A percentile compares a stretch with the other conserved stretches of the same genome.
These are phyloP conservation scores for Xylophagus ater DNA, from an alignment of 2,888 invertebrate species.

Conservation along the genomic window DNA sequence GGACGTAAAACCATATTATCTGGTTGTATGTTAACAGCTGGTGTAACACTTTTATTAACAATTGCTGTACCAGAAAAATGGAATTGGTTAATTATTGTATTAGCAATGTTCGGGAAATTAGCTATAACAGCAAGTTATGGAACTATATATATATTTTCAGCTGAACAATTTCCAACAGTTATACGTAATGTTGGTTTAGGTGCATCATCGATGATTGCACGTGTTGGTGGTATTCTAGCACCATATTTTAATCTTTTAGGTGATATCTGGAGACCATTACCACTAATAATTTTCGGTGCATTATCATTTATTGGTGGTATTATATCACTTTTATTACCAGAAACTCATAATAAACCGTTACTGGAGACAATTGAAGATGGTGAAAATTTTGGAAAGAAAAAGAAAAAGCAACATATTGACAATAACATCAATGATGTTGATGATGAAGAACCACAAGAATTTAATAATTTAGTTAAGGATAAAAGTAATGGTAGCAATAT, in stretches of 20 bases:
- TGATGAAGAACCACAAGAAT: conserved; percentile 2
- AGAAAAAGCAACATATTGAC: conserved; percentile 1
- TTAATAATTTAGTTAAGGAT: no score
- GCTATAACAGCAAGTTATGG: conserved; percentile 64
- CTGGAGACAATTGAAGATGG: conserved; percentile 75
- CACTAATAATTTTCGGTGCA: conserved; percentile 61
- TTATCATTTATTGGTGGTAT: conserved; percentile 59
- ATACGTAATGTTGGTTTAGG: conserved; percentile 80
- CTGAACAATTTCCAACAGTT: conserved; percentile 65
- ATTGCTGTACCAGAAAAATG: conserved; percentile 45
- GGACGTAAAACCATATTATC: conserved; percentile 58
- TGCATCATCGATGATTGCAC: conserved; percentile 73
- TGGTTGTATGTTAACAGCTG: conserved; percentile 55
- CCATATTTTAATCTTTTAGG: conserved; percentile 69
- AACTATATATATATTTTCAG: conserved; percentile 59
- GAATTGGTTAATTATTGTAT: conserved; percentile 45
- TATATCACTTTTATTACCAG: conserved; percentile 61
- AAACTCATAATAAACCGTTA: conserved; percentile 63
- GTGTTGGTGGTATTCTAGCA: conserved; percentile 55
- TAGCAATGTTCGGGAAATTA: conserved; percentile 61
- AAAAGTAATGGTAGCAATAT: no score
- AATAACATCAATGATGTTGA: conserved; percentile 1
- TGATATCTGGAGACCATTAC: conserved; percentile 49
- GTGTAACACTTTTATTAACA: conserved; percentile 47
- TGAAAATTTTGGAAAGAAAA: conserved; percentile 48